Evolutionary conservation across 2,888 invertebrate species (phyloP).

Genomic region (Colostygia pectinataria): DNA sequence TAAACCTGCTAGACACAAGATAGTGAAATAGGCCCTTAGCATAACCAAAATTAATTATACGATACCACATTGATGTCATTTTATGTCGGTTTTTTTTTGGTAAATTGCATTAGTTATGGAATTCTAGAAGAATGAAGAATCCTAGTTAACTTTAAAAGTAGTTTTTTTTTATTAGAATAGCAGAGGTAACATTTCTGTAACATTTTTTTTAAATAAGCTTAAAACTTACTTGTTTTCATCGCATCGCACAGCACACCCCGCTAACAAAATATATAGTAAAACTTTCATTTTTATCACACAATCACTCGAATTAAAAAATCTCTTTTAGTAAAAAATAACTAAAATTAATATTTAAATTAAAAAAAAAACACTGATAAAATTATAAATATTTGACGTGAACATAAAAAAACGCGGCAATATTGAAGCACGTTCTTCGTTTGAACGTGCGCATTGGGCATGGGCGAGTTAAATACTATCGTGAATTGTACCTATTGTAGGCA

Average conservation of each 20-base stretch:
- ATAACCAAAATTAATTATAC: too few species aligned
- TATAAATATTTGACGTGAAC: slow-evolving; percentile 22
- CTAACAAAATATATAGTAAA: slow-evolving; percentile 55
- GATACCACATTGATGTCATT: too few species aligned
- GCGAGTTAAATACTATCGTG: slow-evolving; percentile 31
- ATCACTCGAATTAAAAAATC: slow-evolving; percentile 2
- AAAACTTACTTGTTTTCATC: slow-evolving; percentile 60
- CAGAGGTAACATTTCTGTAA: neutral
- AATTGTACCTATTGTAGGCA: neutral
- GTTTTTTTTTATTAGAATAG: neutral
- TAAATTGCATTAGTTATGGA: too few species aligned
- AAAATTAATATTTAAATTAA: neutral
- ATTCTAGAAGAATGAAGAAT: too few species aligned
- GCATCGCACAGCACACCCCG: slow-evolving; percentile 61
- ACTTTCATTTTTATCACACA: slow-evolving; percentile 46
- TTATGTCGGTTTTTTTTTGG: too few species aligned
- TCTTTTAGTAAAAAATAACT: slow-evolving; percentile 10
- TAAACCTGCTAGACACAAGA: too few species aligned
- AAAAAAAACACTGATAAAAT: slow-evolving; percentile 4
- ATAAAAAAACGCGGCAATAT: slow-evolving; percentile 29
- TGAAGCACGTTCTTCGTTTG: slow-evolving; percentile 18
- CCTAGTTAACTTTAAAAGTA: neutral
- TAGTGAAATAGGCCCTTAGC: too few species aligned
- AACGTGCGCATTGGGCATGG: slow-evolving; percentile 26
- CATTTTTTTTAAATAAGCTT: neutral